Evolutionary conservation across 2,113 vertebrate genomes (phyloP).

Genomic region (Chionodraco myersi): DNA sequence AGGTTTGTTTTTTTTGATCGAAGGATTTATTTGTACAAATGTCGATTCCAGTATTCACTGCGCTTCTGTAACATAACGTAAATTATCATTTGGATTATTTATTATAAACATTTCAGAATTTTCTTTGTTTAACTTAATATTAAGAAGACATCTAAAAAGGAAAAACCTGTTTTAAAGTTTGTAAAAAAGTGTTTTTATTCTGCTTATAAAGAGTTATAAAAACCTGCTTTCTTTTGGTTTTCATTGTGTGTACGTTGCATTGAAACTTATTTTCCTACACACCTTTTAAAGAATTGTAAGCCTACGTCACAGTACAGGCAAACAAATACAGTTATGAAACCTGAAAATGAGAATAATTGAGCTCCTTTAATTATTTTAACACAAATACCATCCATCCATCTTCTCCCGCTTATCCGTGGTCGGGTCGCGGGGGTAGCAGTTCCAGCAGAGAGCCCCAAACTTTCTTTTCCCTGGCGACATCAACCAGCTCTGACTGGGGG

Average conservation of each 20-base stretch:
- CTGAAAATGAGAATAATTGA: not conserved
- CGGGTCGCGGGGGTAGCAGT: too few relatives aligned
- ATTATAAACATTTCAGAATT: constrained; percentile 80
- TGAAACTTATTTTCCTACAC: not conserved
- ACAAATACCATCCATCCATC: not conserved
- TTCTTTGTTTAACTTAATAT: constrained; percentile 78
- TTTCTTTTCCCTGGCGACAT: too few relatives aligned
- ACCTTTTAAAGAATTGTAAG: not conserved
- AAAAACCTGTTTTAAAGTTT: constrained; percentile 74
- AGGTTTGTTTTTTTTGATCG: constrained; percentile 38
- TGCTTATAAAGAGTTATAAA: constrained; percentile 82
- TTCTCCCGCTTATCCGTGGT: too few relatives aligned
- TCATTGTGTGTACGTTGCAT: not conserved
- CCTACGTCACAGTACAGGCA: too few relatives aligned
- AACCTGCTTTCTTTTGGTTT: constrained; percentile 40
- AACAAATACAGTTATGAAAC: too few relatives aligned
- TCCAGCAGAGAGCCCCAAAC: too few relatives aligned
- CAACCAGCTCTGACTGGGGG: too few relatives aligned
- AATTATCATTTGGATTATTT: constrained; percentile 86
- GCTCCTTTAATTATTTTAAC: not conserved
- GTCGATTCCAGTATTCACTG: constrained; percentile 78
- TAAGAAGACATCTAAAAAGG: constrained; percentile 70
- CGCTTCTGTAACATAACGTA: constrained; percentile 85
- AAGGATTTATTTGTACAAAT: constrained; percentile 74
- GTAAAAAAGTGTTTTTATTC: constrained; percentile 82